phyloP scores from a whole-genome alignment of 2,888 invertebrate species.

The Caenorhabditis sp. region DNA sequence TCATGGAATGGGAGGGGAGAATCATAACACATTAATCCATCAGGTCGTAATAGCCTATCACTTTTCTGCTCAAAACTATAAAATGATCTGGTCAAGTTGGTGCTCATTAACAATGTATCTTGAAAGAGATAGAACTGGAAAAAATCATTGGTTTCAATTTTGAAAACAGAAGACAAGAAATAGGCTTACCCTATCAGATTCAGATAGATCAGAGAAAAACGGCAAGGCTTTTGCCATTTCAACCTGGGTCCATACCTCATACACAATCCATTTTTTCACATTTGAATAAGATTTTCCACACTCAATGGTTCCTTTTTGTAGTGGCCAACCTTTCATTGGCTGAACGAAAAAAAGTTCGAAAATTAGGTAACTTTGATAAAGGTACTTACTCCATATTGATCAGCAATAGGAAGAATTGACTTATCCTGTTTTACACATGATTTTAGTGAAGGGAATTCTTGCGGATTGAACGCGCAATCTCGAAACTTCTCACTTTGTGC shows the following conservation, averaged over 20 bases:
- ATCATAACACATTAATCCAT: conserved; percentile 4
- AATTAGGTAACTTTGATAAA: too few species aligned
- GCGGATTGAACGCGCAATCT: neutral
- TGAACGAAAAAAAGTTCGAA: too few species aligned
- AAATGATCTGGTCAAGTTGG: conserved; percentile 12
- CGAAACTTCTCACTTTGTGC: neutral
- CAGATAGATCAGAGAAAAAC: neutral
- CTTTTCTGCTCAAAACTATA: conserved; percentile 21
- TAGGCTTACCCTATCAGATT: neutral
- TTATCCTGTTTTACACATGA: neutral
- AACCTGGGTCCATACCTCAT: neutral
- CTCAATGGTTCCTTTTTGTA: too few species aligned
- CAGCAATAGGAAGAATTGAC: neutral
- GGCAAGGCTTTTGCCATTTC: neutral
- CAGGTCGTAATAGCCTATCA: conserved; percentile 16
- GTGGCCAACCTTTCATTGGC: too few species aligned
- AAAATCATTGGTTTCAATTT: neutral
- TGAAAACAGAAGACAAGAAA: neutral
- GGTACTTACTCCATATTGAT: neutral
- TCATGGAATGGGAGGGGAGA: neutral
- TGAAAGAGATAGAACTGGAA: conserved; percentile 21
- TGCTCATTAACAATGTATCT: conserved; percentile 29
- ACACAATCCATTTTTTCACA: too few species aligned
- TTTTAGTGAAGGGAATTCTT: neutral
- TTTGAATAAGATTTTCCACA: too few species aligned